Conservation (phyloP, 2,113 vertebrate species). For the Tretioscincus oriximinensis region DNA sequence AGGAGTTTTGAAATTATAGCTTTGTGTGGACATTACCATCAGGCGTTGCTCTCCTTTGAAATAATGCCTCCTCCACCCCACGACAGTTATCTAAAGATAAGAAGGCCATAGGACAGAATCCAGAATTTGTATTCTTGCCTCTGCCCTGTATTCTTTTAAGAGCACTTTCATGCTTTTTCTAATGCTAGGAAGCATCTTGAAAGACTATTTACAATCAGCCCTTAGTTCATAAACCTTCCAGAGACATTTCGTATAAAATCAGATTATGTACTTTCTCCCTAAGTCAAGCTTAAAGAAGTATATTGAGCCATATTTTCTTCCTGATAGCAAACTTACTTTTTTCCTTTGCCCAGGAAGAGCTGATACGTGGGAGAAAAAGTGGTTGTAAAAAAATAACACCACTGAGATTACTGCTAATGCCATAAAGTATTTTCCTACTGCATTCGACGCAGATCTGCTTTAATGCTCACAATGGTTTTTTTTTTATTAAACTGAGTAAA, state of each 20-base stretch:
- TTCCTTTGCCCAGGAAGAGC: neutral
- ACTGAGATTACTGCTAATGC: slow-evolving; percentile 1
- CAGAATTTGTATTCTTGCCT: neutral
- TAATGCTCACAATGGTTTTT: neutral
- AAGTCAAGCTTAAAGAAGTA: slow-evolving; percentile 11
- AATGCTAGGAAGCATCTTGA: neutral
- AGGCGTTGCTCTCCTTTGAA: no score
- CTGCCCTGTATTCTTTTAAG: neutral
- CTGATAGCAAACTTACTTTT: neutral
- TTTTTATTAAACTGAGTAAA: neutral
- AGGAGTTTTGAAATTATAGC: neutral
- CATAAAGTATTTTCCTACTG: neutral
- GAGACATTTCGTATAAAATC: neutral
- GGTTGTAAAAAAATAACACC: neutral
- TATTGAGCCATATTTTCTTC: slow-evolving; percentile 18
- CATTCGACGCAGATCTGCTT: neutral
- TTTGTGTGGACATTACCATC: no score
- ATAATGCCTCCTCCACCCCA: neutral
- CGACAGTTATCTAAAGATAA: neutral
- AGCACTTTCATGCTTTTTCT: neutral
- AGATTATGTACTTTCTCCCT: neutral
- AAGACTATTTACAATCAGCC: neutral
- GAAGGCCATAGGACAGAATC: neutral
- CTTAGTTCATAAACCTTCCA: neutral
- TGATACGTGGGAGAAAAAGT: neutral